Conservation (phyloP, 2,888 invertebrate genomes). For the Willowsia nigromaculata region DNA sequence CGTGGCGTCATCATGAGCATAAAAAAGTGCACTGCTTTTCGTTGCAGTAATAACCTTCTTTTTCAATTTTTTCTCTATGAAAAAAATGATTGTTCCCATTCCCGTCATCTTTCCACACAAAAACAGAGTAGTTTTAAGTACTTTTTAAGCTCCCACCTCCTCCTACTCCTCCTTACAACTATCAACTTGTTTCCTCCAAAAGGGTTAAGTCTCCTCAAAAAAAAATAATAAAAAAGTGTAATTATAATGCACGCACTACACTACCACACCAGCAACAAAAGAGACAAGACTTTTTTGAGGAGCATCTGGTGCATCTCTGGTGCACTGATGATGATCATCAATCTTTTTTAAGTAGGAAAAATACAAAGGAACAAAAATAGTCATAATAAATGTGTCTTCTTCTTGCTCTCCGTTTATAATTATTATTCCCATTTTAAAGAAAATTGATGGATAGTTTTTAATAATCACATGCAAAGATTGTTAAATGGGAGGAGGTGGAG, state of each 20-base stretch:
- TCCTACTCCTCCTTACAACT: not conserved
- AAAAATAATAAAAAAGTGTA: conserved; percentile 30
- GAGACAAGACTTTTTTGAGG: not conserved
- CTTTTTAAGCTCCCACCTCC: conserved; percentile 41
- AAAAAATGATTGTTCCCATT: not conserved
- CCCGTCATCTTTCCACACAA: not conserved
- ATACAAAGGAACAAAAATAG: not conserved
- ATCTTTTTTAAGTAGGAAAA: conserved; percentile 44
- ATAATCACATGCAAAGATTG: not conserved
- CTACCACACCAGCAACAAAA: not conserved
- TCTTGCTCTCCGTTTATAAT: conserved; percentile 2
- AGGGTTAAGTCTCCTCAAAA: not conserved
- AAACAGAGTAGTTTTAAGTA: conserved; percentile 16
- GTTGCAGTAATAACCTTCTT: not conserved
- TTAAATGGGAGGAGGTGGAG: conserved; percentile 42
- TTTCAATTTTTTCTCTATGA: not conserved
- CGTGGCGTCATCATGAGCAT: not conserved
- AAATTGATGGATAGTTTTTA: conserved; percentile 47
- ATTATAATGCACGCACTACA: conserved; percentile 46
- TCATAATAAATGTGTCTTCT: not conserved
- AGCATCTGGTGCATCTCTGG: conserved; percentile 47
- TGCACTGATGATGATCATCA: conserved; percentile 25
- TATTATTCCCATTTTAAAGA: conserved; percentile 20
- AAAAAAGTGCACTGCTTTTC: not conserved
- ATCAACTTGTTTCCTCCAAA: not conserved